Evolutionary conservation across 2,797 vertebrate species (phyloP), one percentile per base, ranked within the genome.

Genomic region (Erethizon dorsatum): DNA sequence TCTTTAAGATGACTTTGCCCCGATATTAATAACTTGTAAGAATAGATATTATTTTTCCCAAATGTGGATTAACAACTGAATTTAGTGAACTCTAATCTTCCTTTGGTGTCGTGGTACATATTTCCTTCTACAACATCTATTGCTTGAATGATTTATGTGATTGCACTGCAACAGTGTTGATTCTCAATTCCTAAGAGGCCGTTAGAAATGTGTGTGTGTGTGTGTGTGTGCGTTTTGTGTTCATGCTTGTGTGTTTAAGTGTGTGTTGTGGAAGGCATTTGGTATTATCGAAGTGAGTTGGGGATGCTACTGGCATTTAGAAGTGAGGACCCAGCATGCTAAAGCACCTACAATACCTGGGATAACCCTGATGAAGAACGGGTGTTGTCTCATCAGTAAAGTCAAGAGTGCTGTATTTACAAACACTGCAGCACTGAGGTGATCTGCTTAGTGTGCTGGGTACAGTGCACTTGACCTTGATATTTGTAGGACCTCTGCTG

Each of bases 1-100:
- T 88, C n/a, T 78, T 94, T 61, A 91, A 87, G 89, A 45, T 63
- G 54, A 90, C 47, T 83, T 96, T 56, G 54, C 12, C 26, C 47
- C 22, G 86, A 28, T 82, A 78, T 73, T 88, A 86, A 63, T 90
- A n/a, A 54, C 31, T 67, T 89, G 1, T 22, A 63, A 78, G 22
- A 67, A 41, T 45, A 52, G 57, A 45, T 57, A 71, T 56, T 54
- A 71, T 20, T 92, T 97, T 97, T 90, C 26, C 47, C 33, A 61
- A 47, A 83, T 78, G 28, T 73, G 54, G 31, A 12, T 41, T 83
- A 63, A 71, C 20, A 56, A 67, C 31, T 56, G 26, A 89, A 31
- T 56, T 91, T 37, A 61, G 45, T 11, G 20, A 82, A 50, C 2
- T 2, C 20, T 79, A 71, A 45, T 9, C 41, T 71, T 78, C 59